A percentile compares a stretch with the other conserved stretches of the same genome.
Conservation (phyloP, 1,140 invertebrate genomes). For the Polypedilum vanderplanki region DNA sequence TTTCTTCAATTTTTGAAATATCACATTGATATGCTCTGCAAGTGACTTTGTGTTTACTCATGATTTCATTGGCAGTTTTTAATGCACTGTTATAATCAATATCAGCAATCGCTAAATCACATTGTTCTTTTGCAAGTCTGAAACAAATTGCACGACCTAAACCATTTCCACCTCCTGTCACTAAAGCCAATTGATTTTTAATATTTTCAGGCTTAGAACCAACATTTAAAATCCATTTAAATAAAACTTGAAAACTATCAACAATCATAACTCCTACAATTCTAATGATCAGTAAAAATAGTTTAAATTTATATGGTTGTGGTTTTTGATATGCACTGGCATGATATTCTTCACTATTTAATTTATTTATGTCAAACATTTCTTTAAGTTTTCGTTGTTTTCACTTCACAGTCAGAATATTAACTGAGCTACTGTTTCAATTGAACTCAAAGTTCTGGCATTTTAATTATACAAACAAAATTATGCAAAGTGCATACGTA, state of each 20-base stretch:
- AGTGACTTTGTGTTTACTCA: background rate
- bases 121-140: constrained; percentile 39
- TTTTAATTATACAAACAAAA: no score
- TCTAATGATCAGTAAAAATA: no score
- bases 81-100: constrained; percentile 41
- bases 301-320: no score
- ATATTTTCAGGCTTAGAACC: background rate
- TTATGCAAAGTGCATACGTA: no score
- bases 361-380: background rate
- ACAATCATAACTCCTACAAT: no score
- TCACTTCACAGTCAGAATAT: no score
- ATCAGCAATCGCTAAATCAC: constrained; percentile 42
- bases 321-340: no score
- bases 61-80: constrained; percentile 36
- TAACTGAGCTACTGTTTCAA: background rate
- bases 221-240: no score
- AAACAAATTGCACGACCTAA: constrained; percentile 42
- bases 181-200: constrained; percentile 11
- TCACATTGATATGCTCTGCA: constrained; percentile 2
- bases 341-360: no score
- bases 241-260: no score
- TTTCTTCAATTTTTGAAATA: background rate
- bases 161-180: constrained; percentile 42
- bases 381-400: no score
- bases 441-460: no score